Conservation (phyloP, 1,140 invertebrate species). For the Pinna nobilis region DNA sequence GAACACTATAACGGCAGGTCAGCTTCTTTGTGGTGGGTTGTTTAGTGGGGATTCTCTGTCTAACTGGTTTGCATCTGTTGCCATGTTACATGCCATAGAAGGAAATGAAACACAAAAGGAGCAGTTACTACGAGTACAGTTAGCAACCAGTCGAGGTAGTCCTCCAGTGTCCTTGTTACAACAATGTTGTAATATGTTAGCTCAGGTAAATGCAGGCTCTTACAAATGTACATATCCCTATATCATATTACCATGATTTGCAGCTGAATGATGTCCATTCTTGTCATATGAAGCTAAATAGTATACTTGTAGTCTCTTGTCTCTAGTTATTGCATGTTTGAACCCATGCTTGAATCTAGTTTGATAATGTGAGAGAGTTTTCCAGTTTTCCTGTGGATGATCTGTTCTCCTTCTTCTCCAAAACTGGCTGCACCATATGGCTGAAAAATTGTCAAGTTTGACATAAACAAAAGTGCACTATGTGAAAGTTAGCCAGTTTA, state of each 20-base stretch:
- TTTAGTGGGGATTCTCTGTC: constrained; percentile 93
- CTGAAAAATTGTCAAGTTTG: too few species aligned
- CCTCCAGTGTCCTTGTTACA: constrained; percentile 91
- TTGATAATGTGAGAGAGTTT: too few species aligned
- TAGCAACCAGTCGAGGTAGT: constrained; percentile 90
- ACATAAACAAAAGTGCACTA: too few species aligned
- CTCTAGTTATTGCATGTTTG: too few species aligned
- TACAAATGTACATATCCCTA: too few species aligned
- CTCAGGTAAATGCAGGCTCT: constrained; percentile 77
- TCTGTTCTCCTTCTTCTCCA: too few species aligned
- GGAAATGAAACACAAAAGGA: constrained; percentile 94
- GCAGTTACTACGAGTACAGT: constrained; percentile 91
- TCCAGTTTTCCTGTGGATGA: too few species aligned
- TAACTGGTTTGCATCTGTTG: constrained; percentile 97
- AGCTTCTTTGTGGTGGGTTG: constrained; percentile 94
- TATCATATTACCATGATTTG: neutral
- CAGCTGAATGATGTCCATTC: neutral
- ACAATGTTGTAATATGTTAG: constrained; percentile 88
- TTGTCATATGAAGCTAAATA: neutral
- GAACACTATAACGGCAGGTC: constrained; percentile 87
- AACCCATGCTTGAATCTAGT: too few species aligned
- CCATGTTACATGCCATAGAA: constrained; percentile 91
- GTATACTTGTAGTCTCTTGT: too few species aligned
- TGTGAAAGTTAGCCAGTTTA: too few species aligned
- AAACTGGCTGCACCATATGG: too few species aligned